These are phyloP conservation scores for Baronia brevicornis DNA, from an alignment of 2,888 invertebrate species.

Conservation along the genomic window DNA sequence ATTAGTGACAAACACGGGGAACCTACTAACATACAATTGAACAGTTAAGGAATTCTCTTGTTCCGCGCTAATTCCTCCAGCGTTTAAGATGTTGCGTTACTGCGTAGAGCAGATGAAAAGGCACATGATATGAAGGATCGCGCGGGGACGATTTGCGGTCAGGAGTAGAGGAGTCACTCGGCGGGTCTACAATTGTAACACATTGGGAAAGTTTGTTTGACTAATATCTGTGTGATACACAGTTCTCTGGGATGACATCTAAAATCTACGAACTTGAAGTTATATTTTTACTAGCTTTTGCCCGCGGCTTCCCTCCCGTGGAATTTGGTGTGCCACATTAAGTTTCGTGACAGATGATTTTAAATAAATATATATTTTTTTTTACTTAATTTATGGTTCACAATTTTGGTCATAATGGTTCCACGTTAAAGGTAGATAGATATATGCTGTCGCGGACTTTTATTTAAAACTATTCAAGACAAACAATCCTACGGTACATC, in stretches of 20 bases:
- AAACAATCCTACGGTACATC: too few relatives aligned
- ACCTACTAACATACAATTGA: neutral
- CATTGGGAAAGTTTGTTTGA: conserved; percentile 49
- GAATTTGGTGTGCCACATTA: too few relatives aligned
- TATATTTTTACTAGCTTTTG: neutral
- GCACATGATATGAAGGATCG: conserved; percentile 26
- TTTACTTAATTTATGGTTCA: too few relatives aligned
- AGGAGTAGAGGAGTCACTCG: conserved; percentile 43
- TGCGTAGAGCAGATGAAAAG: conserved; percentile 19
- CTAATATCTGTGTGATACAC: conserved; percentile 34
- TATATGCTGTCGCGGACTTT: too few relatives aligned
- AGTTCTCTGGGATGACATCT: conserved; percentile 14
- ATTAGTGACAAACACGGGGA: neutral
- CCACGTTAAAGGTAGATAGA: too few relatives aligned
- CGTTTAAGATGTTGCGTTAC: neutral
- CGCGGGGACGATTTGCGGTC: conserved; percentile 57
- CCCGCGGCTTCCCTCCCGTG: neutral
- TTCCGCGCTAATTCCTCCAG: neutral
- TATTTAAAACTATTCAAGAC: too few relatives aligned
- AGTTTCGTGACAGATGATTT: too few relatives aligned
- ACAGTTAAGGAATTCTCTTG: conserved; percentile 6
- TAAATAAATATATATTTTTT: too few relatives aligned
- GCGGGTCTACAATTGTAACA: conserved; percentile 42
- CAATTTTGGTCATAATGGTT: too few relatives aligned
- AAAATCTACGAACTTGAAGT: neutral